Conservation (phyloP, 2,113 vertebrate genomes). For the Bombycilla garrulus region DNA sequence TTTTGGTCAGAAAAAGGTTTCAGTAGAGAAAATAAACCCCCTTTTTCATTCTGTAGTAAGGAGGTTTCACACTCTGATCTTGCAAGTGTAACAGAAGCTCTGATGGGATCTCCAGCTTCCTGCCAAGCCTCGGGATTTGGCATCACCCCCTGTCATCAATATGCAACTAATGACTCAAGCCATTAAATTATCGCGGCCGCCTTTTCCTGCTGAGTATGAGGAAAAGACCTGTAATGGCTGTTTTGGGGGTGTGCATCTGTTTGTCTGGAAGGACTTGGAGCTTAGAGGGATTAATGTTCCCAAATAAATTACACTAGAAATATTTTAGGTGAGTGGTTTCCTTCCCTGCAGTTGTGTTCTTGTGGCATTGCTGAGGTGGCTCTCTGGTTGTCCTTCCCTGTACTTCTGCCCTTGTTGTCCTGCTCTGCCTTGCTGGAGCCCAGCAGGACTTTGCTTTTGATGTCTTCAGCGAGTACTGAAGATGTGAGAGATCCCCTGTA, state of each 20-base stretch:
- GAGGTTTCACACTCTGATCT: background rate
- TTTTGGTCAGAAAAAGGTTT: background rate
- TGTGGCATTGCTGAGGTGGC: background rate
- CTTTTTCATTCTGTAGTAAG: background rate
- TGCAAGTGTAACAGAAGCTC: background rate
- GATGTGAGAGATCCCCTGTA: background rate
- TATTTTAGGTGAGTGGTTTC: background rate
- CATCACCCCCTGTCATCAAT: background rate
- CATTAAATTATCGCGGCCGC: background rate
- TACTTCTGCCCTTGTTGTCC: background rate
- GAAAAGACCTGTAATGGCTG: background rate
- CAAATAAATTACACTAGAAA: background rate
- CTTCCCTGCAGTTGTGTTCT: background rate
- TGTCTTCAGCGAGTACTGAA: background rate
- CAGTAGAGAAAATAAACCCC: background rate
- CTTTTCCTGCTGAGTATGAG: constrained; percentile 13
- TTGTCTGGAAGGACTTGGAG: background rate
- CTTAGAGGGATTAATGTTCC: background rate
- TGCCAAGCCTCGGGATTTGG: constrained; percentile 22
- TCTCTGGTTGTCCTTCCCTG: background rate
- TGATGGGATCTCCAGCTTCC: background rate
- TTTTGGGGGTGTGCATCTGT: background rate
- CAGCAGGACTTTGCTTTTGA: background rate
- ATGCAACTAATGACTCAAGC: background rate
- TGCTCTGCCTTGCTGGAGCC: background rate